These are phyloP conservation scores for Threskiornis aethiopicus DNA, from an alignment of 2,797 vertebrate species.

Conservation along the genomic window DNA sequence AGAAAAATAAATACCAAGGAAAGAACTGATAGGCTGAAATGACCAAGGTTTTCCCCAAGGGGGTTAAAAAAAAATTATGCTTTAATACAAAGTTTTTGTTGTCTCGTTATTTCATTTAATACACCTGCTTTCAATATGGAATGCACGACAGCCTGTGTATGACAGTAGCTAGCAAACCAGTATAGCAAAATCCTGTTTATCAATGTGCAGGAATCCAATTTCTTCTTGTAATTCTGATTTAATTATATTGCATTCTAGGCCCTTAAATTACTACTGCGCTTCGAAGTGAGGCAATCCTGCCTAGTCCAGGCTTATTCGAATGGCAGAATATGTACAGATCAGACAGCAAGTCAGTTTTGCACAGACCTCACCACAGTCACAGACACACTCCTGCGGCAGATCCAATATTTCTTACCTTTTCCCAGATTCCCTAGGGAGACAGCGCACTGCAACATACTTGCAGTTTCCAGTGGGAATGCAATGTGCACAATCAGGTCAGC, in stretches of 20 bases:
- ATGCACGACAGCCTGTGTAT: not conserved
- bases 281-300: not conserved
- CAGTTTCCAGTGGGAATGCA: not conserved
- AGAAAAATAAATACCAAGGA: conserved; percentile 57
- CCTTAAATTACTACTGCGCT: not conserved
- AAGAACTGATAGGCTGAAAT: conserved; percentile 42
- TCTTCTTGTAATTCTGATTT: not conserved
- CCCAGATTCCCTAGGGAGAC: not conserved
- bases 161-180: not conserved
- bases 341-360: not conserved
- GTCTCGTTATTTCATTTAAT: not conserved
- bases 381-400: not conserved
- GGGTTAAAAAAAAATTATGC: not conserved
- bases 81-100: not conserved
- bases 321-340: not conserved
- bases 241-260: not conserved
- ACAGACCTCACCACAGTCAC: not conserved
- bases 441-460: not conserved
- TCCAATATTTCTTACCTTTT: not conserved
- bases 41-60: not conserved
- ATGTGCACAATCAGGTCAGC: not conserved
- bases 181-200: not conserved
- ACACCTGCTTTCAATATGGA: not conserved
- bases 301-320: not conserved
- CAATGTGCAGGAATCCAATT: not conserved